Evolutionary conservation across 2,113 vertebrate genomes (phyloP).

Genomic region (Calypte anna): DNA sequence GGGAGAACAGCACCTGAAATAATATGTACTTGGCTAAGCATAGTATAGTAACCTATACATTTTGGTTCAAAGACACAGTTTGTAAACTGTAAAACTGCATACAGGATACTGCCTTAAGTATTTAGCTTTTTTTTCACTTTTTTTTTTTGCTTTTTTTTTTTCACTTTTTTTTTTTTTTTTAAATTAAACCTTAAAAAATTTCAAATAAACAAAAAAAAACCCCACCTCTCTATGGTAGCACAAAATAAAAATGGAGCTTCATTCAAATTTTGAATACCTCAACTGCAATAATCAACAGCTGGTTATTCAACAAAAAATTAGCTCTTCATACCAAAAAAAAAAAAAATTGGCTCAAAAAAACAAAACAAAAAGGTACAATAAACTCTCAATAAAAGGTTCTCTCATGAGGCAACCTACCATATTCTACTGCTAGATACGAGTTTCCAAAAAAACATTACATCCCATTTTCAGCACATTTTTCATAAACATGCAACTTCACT

Average conservation of each 20-base stretch:
- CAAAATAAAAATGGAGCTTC: constrained; percentile 57
- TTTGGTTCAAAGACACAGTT: constrained; percentile 76
- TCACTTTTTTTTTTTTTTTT: neutral
- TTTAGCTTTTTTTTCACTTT: neutral
- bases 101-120: constrained; percentile 58
- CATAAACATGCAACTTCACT: constrained; percentile 84
- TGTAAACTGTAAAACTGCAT: constrained; percentile 72
- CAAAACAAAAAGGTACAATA: constrained; percentile 77
- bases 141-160: neutral
- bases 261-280: constrained; percentile 47
- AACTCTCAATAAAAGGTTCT: constrained; percentile 79
- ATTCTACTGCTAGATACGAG: constrained; percentile 78
- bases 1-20: constrained; percentile 68
- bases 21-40: constrained; percentile 47
- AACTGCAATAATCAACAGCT: constrained; percentile 40
- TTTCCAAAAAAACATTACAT: constrained; percentile 82
- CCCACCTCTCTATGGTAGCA: constrained; percentile 45
- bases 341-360: constrained; percentile 73
- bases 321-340: constrained; percentile 56
- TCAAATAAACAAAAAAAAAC: neutral
- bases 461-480: constrained; percentile 79
- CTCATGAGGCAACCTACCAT: constrained; percentile 76
- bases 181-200: constrained; percentile 9
- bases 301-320: constrained; percentile 55
- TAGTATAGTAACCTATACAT: constrained; percentile 46